Conservation (phyloP, 2,797 vertebrate species). For the Varecia variegata region DNA sequence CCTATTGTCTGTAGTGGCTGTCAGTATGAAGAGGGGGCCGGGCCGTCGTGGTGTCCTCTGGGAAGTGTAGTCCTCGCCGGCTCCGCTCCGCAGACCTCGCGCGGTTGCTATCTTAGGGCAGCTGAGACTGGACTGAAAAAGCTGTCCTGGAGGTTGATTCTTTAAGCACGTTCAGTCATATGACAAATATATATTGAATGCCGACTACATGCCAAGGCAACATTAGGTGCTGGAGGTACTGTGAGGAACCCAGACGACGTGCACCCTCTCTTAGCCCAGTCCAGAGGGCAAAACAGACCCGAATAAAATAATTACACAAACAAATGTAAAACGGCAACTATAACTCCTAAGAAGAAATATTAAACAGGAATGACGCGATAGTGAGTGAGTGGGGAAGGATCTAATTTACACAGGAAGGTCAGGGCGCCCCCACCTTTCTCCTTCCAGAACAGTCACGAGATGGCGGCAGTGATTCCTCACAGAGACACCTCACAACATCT, state of each 20-base stretch:
- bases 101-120: fast-evolving
- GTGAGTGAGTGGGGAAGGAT: background rate
- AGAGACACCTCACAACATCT: background rate
- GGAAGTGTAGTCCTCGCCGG: background rate
- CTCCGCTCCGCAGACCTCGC: fast-evolving
- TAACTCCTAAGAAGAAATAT: background rate
- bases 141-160: background rate
- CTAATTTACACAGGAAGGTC: background rate
- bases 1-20: too few species aligned
- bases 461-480: background rate
- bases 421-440: background rate
- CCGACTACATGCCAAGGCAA: background rate
- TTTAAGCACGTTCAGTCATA: background rate
- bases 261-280: background rate
- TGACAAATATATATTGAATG: background rate
- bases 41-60: background rate
- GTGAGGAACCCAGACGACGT: background rate
- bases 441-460: background rate
- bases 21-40: background rate
- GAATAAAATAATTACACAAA: background rate
- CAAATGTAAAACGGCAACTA: background rate
- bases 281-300: too few species aligned
- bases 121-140: background rate
- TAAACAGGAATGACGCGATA: background rate
- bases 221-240: background rate